A percentile compares a stretch with the other conserved stretches of the same genome.
Evolutionary conservation across 2,888 invertebrate genomes (phyloP).

Genomic region (Coronaproctus castanopsis): DNA sequence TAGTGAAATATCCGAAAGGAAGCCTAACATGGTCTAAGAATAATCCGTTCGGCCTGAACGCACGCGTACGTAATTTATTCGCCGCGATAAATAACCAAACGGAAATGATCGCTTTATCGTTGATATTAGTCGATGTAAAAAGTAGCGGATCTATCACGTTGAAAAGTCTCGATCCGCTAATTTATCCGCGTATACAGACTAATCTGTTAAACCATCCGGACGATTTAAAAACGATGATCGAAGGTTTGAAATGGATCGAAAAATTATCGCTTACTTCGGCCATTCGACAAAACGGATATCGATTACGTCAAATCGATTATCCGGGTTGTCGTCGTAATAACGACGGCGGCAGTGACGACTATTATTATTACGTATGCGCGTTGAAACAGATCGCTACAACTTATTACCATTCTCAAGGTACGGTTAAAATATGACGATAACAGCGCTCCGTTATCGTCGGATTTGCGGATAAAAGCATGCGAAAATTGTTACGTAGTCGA

Average conservation of each 20-base stretch:
- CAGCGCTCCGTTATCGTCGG: conserved; percentile 30
- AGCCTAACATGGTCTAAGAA: no score
- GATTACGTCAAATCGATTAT: conserved; percentile 17
- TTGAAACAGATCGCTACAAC: conserved; percentile 32
- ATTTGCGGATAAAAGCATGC: conserved; percentile 32
- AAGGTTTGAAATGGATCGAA: conserved; percentile 17
- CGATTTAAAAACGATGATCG: conserved; percentile 22
- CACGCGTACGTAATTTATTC: no score
- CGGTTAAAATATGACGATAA: conserved; percentile 31
- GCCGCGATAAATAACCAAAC: conserved; percentile 4
- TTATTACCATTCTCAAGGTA: conserved; percentile 45
- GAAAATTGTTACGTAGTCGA: conserved; percentile 32
- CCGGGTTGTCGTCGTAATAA: no score
- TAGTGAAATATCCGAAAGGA: no score
- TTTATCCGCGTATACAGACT: conserved; percentile 5
- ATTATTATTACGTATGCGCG: conserved; percentile 36
- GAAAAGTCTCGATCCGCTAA: conserved; percentile 4
- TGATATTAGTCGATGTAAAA: conserved; percentile 27
- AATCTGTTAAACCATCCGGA: conserved; percentile 4
- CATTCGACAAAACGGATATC: conserved; percentile 18
- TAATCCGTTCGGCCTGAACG: no score
- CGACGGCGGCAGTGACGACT: no score
- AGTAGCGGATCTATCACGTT: conserved; percentile 8
- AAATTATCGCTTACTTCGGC: conserved; percentile 18
- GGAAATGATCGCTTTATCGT: conserved; percentile 1